A percentile compares a stretch with the other conserved stretches of the same genome.
phyloP scores from a whole-genome alignment of 2,888 invertebrate genomes.

The Phanerotoma sp. region DNA sequence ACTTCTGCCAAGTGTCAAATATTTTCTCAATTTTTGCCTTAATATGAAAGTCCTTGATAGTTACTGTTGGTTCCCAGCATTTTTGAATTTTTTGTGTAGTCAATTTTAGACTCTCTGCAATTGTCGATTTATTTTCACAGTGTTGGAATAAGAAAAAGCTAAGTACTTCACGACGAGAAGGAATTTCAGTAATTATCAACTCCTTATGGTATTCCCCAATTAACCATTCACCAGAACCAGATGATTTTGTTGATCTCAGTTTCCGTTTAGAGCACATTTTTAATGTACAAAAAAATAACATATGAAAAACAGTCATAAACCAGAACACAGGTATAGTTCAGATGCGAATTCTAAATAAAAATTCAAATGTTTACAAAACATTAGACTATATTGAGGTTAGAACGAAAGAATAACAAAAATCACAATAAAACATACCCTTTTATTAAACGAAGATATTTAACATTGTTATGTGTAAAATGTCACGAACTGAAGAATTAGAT shows the following conservation, averaged over 20 bases:
- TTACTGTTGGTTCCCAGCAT: background rate
- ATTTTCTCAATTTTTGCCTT: conserved; percentile 3
- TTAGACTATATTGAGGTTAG: background rate
- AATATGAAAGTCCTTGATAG: conserved; percentile 6
- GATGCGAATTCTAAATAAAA: background rate
- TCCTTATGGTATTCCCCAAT: conserved; percentile 2
- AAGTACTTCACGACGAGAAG: background rate
- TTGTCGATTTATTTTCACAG: conserved; percentile 5
- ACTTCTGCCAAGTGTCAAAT: background rate
- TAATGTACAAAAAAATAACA: conserved; percentile 1
- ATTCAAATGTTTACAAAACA: background rate
- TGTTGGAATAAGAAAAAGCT: conserved; percentile 6
- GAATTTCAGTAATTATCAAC: background rate
- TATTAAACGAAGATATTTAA: background rate
- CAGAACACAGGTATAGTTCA: conserved; percentile 2
- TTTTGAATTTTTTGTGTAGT: conserved; percentile 4
- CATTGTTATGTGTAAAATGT: background rate
- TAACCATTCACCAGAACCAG: conserved; percentile 4
- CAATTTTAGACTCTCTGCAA: background rate
- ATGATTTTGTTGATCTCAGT: conserved; percentile 3
- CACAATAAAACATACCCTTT: background rate
- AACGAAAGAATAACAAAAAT: background rate
- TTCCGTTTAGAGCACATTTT: conserved; percentile 2
- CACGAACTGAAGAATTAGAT: background rate
- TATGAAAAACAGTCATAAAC: conserved; percentile 2